These are phyloP conservation scores for Archocentrus centrarchus DNA, from an alignment of 2,113 vertebrate species.

Conservation along the genomic window DNA sequence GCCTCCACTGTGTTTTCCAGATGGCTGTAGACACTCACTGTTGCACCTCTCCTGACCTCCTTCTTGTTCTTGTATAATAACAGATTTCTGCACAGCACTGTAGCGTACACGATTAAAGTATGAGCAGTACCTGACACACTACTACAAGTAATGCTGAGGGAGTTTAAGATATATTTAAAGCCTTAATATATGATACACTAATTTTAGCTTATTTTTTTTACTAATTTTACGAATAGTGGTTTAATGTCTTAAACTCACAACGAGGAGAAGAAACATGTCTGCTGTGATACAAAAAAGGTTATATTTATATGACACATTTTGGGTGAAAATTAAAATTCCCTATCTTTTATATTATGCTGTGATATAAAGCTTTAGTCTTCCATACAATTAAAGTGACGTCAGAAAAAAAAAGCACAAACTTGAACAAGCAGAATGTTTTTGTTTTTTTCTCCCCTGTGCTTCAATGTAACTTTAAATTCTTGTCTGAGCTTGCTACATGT, in stretches of 20 bases:
- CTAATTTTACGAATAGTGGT: neutral
- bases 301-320: neutral
- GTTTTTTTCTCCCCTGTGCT: neutral
- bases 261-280: neutral
- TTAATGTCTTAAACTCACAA: neutral
- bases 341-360: neutral
- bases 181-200: neutral
- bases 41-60: neutral
- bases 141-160: neutral
- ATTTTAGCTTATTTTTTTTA: too few relatives aligned
- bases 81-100: neutral
- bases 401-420: neutral
- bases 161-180: neutral
- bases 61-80: neutral
- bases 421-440: neutral
- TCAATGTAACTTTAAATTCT: neutral
- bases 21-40: accelerated
- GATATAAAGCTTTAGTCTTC: neutral
- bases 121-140: neutral
- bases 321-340: neutral
- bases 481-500: neutral
- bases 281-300: neutral
- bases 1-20: neutral
- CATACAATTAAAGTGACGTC: neutral
- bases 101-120: neutral